Conservation (phyloP, 2,888 invertebrate genomes). For the Monoplex corrugatus region DNA sequence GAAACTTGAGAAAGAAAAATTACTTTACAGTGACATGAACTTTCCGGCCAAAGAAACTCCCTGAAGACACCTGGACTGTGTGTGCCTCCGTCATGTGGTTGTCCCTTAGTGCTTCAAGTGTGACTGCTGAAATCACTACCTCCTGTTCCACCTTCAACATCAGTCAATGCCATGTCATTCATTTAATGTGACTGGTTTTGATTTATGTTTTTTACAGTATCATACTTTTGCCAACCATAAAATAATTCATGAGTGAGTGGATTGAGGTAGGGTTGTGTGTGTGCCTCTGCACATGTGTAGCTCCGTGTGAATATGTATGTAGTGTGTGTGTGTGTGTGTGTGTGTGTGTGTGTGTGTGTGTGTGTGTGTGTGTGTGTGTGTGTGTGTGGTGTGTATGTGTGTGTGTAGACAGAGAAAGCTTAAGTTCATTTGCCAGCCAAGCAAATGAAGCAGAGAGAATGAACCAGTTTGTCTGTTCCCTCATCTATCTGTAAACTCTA, state of each 20-base stretch:
- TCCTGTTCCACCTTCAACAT: conserved; percentile 43
- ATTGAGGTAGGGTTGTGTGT: too few relatives aligned
- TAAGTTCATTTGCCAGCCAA: too few relatives aligned
- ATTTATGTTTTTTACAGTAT: background rate
- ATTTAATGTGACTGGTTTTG: too few relatives aligned
- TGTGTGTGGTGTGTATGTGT: background rate
- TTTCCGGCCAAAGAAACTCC: conserved; percentile 55
- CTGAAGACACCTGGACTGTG: background rate
- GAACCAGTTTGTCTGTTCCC: too few relatives aligned
- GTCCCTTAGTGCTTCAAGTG: conserved; percentile 36
- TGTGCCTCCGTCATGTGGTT: conserved; percentile 34
- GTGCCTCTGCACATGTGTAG: too few relatives aligned
- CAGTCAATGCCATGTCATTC: background rate
- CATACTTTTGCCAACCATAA: background rate
- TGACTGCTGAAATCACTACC: conserved; percentile 33
- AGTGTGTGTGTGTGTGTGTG: conserved; percentile 9
- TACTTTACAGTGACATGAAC: conserved; percentile 63
- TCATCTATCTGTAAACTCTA: too few relatives aligned
- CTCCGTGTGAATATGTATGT: too few relatives aligned
- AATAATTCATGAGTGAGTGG: background rate
- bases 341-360: conserved; percentile 16
- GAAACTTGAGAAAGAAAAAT: conserved; percentile 27
- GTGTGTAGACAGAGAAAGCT: too few relatives aligned
- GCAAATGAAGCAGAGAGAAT: too few relatives aligned
- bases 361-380: background rate